Evolutionary conservation across 2,888 invertebrate species (phyloP), one percentile per base, ranked within the genome.

Genomic region (Siphlonurus alternatus): DNA sequence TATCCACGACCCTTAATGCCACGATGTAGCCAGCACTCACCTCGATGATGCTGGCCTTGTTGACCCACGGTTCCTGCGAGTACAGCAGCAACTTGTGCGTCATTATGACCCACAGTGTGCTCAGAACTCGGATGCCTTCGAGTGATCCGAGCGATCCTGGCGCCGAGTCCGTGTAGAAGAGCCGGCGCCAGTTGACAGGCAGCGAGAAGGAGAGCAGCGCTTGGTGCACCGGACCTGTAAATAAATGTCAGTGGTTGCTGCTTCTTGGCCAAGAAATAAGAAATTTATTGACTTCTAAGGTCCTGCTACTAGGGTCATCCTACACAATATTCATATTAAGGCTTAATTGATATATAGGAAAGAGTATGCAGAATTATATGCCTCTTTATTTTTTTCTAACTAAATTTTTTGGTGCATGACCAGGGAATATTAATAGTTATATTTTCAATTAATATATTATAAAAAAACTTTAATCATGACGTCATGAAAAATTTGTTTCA

Each of bases 101-200:
- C 59, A 67, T 63, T 20, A 66, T 63, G 38, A 67, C 67, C 67
- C 67, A 67, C 10, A 63, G 38, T 2, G 64, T 67, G 20, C 66
- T 66, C 7, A 67, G 60, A 25, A 67, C 71, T 2, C 74, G 68
- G 20, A 75, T 70, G 1, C 75, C 75, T 66, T 75, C 71, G 7
- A 74, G 61, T 65, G 70, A 71, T 2, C 67, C 66, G 2, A 72
- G 66, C 15, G 70, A 66, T 2, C 68, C 69, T 3, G 65, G 19
- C 7, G 59, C 59, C n/a, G 62, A 59, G 5, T 56, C 51, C 15
- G 62, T 59, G 24, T 25, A 59, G 51, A 62, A 24, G 1, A 65
- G 65, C 15, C 59, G 25, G 20, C 51, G 54, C 65, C 65, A 65
- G 25, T 65, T 65, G n/a, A 25, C 24, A 18, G 65, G 65, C 1